These are phyloP conservation scores for Antrozous pallidus DNA, from an alignment of 2,797 vertebrate genomes.

Conservation along the genomic window DNA sequence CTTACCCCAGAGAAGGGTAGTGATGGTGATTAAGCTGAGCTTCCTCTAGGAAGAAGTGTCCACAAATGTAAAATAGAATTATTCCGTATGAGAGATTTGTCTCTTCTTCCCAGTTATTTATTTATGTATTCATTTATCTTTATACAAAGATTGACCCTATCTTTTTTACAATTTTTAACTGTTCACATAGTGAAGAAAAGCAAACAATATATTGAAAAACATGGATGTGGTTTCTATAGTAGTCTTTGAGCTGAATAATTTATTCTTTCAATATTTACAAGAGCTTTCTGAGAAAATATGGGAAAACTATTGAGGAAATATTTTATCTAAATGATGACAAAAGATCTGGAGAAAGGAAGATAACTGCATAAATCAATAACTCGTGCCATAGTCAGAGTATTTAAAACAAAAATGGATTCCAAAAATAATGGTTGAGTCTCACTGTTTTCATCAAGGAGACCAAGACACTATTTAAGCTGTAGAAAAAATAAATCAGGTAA, in stretches of 20 bases:
- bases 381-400: not conserved
- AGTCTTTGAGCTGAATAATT: not conserved
- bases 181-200: not conserved
- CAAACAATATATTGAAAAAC: not conserved
- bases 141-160: not conserved
- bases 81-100: not conserved
- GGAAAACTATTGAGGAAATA: not conserved
- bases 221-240: not conserved
- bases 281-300: not conserved
- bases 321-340: not conserved
- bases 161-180: not conserved
- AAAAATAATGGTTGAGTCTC: not conserved
- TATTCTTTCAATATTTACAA: conserved; percentile 29
- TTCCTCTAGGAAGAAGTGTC: not conserved
- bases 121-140: not conserved
- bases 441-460: not conserved
- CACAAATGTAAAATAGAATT: not conserved
- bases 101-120: too few relatives aligned
- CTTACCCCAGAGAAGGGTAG: not conserved
- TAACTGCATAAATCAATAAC: not conserved
- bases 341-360: not conserved
- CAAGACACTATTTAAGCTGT: not conserved
- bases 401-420: not conserved
- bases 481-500: not conserved
- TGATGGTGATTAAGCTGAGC: not conserved